Evolutionary conservation across 2,113 vertebrate species (phyloP).

Genomic region (Gallinago undulata): DNA sequence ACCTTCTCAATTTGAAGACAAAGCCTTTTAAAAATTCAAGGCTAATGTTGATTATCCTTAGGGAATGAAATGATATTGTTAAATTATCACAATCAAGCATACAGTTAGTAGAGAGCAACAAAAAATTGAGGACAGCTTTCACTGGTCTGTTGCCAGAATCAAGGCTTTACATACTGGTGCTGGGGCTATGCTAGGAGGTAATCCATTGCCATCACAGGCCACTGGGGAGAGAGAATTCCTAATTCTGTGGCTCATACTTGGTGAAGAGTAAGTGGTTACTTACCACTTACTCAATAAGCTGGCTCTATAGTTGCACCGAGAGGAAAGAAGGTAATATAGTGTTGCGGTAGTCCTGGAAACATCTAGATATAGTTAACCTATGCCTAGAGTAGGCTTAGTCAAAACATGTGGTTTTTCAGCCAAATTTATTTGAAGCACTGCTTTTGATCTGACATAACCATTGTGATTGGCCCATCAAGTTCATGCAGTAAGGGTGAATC

Average conservation of each 20-base stretch:
- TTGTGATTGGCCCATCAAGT: not conserved
- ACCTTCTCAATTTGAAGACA: not conserved
- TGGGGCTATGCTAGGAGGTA: not conserved
- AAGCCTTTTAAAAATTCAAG: not conserved
- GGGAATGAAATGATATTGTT: not conserved
- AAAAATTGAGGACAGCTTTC: not conserved
- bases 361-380: not conserved
- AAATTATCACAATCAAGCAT: not conserved
- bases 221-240: not conserved
- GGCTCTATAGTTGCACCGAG: rapidly evolving
- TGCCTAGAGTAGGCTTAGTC: not conserved
- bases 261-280: not conserved
- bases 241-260: not conserved
- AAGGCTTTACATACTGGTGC: rapidly evolving
- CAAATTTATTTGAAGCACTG: not conserved
- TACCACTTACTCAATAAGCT: not conserved
- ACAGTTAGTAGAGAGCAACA: not conserved
- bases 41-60: rapidly evolving
- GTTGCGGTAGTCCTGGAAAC: not conserved
- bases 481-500: not conserved
- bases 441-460: not conserved
- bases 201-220: not conserved
- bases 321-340: not conserved
- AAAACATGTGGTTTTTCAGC: not conserved
- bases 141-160: not conserved